Base-by-base conservation (phyloP, 2,888 invertebrate species). In the Mimachlamys varia region DNA sequence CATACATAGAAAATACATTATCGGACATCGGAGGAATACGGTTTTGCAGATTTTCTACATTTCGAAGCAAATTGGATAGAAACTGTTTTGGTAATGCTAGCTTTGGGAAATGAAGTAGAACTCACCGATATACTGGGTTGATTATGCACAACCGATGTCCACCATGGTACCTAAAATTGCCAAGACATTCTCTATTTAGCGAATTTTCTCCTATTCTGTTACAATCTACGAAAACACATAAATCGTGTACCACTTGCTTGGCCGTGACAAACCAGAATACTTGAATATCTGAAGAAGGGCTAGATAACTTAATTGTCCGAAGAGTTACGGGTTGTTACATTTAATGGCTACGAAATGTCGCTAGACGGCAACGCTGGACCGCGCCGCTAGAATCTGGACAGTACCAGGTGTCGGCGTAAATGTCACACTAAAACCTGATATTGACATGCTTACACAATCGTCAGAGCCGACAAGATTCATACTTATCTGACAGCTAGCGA, bases 51-150 rank as follows among this genome's bases (percentile, higher is more conserved):
- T 33, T 76, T 76, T 27, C 76, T 76, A 76, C 76, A 76, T 76
- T 76, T 76, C 33, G 76, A 76, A 27, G 76, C 76, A 76, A 76
- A 76, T 76, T 76, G 76, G 76, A 76, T 76, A 76, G 12, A 76
- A 76, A 33, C 76, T 22, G 76, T 76, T 76, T 76, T 27, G 19
- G 76, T 76, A 76, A 76, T 76, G 76, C 76, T 76, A 76, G 76
- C 76, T 33, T 76, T 76, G 76, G 76, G 76, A 76, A 76, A 76
- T 76, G 76, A 76, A 76, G 76, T 76, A 76, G 76, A 76, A 76
- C 76, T 76, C 17, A 7, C 76, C 76, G 76, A 76, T 76, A 76
- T 33, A 76, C 76, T 12, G 76, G 76, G 76, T 76, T 76, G 27
- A 76, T 76, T 76, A 76, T 76, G 76, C 33, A 76, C 27, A 76